Base-by-base conservation (phyloP, 2,797 vertebrate genomes). In the Sebastes trivittatus region DNA sequence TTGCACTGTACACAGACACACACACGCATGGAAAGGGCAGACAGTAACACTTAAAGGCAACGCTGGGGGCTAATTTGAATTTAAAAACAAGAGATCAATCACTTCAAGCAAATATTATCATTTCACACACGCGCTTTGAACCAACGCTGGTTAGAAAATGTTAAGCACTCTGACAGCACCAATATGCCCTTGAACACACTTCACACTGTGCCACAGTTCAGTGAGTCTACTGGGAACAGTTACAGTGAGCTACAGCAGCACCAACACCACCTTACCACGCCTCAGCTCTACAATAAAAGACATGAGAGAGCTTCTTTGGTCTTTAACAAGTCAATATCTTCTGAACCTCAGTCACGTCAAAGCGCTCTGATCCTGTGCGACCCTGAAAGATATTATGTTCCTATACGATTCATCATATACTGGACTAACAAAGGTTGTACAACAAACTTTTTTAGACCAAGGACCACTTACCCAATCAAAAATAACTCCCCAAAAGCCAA, bases 101-200 rank as follows among this genome's bases (percentile, higher is more conserved):
- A 87, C 84, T 82, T 67, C 64, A 60, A 87, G 79, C 80, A 29
- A 84, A 89, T 76, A 92, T 93, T 90, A 94, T 85, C 81, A 91
- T 93, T 92, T 94, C 87, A 88, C 87, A 92, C 82, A 66, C 72
- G 6, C 2, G 46, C 85, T 91, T 86, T 92, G 82, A 91, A 86
- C 56, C 14, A 22, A 36, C 76, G 76, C 78, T 70, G 89, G 75
- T 27, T 67, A 30, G 49, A 81, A 87, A 87, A 84, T 81, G 84
- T 82, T 89, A 90, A 88, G 80, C 75, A 55, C 77, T 76, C 80
- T 68, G 86, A 84, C 87, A 83, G 88, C 75, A 87, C 88, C 87
- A 72, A 80, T 81, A 77, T 56, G 90, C 83, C 93, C 92, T 94
- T 95, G 93, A 93, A 95, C 85, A 83, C 81, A 81, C 78, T 91